Conservation (phyloP, 2,797 vertebrate species). For the Furcifer pardalis region DNA sequence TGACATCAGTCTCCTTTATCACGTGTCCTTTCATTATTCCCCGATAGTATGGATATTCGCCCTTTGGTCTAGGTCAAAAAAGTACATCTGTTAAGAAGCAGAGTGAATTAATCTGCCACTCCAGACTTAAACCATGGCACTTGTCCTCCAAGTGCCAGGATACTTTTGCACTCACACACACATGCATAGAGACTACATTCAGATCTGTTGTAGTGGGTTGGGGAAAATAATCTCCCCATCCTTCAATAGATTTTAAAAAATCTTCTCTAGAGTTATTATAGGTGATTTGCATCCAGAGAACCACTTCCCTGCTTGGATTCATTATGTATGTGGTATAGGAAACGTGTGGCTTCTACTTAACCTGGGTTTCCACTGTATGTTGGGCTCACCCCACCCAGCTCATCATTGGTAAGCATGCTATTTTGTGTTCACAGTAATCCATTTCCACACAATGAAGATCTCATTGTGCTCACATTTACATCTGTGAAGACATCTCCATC, state of each 20-base stretch:
- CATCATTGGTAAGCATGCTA: background rate
- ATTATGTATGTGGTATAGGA: background rate
- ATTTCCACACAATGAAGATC: background rate
- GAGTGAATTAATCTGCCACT: conserved; percentile 48
- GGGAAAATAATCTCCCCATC: background rate
- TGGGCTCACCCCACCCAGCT: background rate
- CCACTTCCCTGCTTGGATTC: background rate
- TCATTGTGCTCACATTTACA: background rate
- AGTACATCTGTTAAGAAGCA: conserved; percentile 55
- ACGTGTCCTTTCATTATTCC: conserved; percentile 53
- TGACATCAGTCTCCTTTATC: conserved; percentile 60
- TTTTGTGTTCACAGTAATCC: background rate
- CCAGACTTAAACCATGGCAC: background rate
- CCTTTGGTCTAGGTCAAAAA: conserved; percentile 55
- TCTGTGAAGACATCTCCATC: background rate
- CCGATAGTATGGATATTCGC: conserved; percentile 49
- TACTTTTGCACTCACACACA: background rate
- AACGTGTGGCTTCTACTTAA: background rate
- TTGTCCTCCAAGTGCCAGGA: background rate
- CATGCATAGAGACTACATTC: background rate
- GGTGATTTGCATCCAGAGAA: background rate
- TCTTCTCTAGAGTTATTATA: background rate
- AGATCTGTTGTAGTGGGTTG: background rate
- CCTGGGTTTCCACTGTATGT: background rate
- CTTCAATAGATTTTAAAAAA: background rate